Percentiles rank a stretch among this genome's conserved stretches.
Evolutionary conservation across 2,113 vertebrate genomes (phyloP).

Genomic region (Narcine bancroftii): DNA sequence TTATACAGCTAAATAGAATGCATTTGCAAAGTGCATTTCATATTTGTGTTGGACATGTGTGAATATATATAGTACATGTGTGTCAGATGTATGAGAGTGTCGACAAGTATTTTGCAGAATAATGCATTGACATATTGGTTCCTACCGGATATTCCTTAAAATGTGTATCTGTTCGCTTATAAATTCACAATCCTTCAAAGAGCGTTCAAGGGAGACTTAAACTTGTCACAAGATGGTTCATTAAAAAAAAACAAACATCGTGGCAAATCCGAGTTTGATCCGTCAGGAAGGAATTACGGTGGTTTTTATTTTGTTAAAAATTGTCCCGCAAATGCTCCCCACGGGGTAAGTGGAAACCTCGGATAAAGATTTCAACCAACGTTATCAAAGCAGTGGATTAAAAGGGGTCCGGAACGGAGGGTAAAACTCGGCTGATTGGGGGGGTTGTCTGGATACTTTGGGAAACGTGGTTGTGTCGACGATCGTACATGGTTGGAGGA

Average conservation of each 20-base stretch:
- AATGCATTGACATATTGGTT: background rate
- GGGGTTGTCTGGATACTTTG: background rate
- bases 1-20: background rate
- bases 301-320: background rate
- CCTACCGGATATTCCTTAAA: background rate
- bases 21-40: background rate
- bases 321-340: background rate
- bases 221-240: background rate
- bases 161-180: no score
- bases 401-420: background rate
- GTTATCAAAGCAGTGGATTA: background rate
- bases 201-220: background rate
- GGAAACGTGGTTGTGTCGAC: background rate
- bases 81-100: background rate
- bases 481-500: no score
- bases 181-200: no score
- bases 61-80: no score
- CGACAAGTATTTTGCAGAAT: background rate
- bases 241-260: background rate
- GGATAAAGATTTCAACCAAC: background rate
- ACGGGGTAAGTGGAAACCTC: background rate
- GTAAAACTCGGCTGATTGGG: background rate
- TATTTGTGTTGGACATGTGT: background rate
- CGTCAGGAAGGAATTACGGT: no score
- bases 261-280: background rate